phyloP scores from a whole-genome alignment of 2,113 vertebrate species.

The Cololabis saira region DNA sequence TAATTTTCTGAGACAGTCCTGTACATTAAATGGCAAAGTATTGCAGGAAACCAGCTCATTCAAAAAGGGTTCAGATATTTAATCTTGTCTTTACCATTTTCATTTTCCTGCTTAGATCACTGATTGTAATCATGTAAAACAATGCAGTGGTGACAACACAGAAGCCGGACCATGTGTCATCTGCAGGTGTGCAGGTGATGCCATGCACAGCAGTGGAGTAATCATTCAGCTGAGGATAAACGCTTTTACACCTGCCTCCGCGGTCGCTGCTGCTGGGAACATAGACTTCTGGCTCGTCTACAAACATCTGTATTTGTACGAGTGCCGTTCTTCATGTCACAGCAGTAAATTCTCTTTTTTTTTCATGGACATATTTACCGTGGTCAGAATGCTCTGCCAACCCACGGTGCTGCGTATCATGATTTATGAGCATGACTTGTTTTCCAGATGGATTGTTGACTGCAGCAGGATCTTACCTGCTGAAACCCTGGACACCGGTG shows the following conservation, averaged over 20 bases:
- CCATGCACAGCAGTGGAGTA: slow-evolving; percentile 24
- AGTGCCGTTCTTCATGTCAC: slow-evolving; percentile 53
- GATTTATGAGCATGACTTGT: slow-evolving; percentile 70
- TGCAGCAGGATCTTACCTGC: slow-evolving; percentile 50
- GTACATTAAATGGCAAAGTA: too few species aligned
- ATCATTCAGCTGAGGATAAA: slow-evolving; percentile 37
- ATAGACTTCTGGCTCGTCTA: slow-evolving; percentile 37
- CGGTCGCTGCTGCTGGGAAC: slow-evolving; percentile 57
- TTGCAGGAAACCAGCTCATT: too few species aligned
- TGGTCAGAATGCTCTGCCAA: slow-evolving; percentile 48
- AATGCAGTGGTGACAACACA: neutral
- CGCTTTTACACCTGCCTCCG: slow-evolving; percentile 50
- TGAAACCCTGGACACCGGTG: slow-evolving; percentile 38
- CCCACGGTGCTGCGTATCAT: slow-evolving; percentile 43
- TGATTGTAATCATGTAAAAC: neutral
- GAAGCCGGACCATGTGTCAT: slow-evolving; percentile 1
- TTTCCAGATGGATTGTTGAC: slow-evolving; percentile 72
- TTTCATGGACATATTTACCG: slow-evolving; percentile 47
- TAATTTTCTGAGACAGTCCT: too few species aligned
- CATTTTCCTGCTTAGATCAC: neutral
- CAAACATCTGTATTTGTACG: slow-evolving; percentile 75
- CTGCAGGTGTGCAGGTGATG: slow-evolving; percentile 8
- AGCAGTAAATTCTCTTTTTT: slow-evolving; percentile 51
- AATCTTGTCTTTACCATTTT: too few species aligned
- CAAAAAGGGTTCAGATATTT: too few species aligned